These are phyloP conservation scores for Rhinolophus ferrumequinum DNA, from an alignment of 2,113 vertebrate species.

Conservation along the genomic window DNA sequence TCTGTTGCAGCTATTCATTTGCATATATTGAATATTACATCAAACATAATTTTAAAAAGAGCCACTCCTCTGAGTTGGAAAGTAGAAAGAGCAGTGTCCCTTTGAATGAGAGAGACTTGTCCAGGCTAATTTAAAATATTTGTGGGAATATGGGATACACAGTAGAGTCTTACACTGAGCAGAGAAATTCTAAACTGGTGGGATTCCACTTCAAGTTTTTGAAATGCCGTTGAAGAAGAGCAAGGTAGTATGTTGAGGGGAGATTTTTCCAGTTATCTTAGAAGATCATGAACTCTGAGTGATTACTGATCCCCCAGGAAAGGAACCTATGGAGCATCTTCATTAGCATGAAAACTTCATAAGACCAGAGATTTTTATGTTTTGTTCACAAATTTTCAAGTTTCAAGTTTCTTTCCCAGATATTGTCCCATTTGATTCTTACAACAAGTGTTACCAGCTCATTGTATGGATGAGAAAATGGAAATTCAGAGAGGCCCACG, in stretches of 20 bases:
- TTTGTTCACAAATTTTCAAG: background rate
- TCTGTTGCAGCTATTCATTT: background rate
- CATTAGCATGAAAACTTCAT: background rate
- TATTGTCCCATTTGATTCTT: background rate
- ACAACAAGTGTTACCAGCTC: background rate
- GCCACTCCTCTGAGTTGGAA: background rate
- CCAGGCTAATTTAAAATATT: background rate
- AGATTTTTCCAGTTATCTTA: background rate
- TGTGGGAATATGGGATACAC: background rate
- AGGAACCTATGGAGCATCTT: background rate
- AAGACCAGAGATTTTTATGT: background rate
- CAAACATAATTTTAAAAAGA: background rate
- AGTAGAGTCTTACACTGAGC: background rate
- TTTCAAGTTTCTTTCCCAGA: constrained; percentile 13
- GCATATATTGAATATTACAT: background rate
- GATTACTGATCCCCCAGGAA: background rate
- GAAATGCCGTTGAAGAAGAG: background rate
- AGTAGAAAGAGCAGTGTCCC: background rate
- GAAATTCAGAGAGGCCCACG: background rate
- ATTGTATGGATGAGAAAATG: background rate
- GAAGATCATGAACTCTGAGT: background rate
- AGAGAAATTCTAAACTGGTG: background rate
- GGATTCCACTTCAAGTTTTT: background rate
- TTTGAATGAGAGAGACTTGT: background rate
- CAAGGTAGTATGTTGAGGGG: background rate